Evolutionary conservation across 2,797 vertebrate species (phyloP).

Genomic region (Rallus crepitans): DNA sequence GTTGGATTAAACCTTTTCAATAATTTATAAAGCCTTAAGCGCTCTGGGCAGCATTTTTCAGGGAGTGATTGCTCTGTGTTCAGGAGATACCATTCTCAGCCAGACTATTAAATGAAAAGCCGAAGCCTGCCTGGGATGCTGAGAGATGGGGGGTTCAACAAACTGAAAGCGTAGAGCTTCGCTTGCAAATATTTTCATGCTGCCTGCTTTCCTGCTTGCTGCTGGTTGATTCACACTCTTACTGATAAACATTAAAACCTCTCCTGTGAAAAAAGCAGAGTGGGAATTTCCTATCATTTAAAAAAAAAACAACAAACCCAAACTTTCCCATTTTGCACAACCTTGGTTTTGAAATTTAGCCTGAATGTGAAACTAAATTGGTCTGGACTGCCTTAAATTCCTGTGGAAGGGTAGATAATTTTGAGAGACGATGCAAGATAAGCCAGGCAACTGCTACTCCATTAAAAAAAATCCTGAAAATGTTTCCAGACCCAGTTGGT

Average conservation of each 20-base stretch:
- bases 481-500: not conserved
- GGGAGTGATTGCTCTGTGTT: not conserved
- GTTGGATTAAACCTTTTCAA: not conserved
- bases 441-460: not conserved
- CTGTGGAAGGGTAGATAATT: not conserved
- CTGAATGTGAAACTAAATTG: not conserved
- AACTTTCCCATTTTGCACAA: not conserved
- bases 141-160: not conserved
- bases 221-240: not conserved
- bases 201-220: not conserved
- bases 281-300: not conserved
- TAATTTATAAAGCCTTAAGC: not conserved
- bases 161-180: not conserved
- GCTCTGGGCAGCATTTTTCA: not conserved
- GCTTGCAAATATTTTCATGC: not conserved
- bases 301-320: not conserved
- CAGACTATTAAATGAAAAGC: not conserved
- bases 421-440: not conserved
- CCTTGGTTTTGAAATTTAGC: not conserved
- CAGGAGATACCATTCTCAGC: not conserved
- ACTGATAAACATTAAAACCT: not conserved
- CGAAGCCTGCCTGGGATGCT: not conserved
- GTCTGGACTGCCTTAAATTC: not conserved
- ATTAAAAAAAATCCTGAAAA: slow-evolving; percentile 18
- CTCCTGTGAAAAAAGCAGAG: not conserved